phyloP scores from a whole-genome alignment of 2,113 vertebrate species.

The Rhadina sibilatrix region DNA sequence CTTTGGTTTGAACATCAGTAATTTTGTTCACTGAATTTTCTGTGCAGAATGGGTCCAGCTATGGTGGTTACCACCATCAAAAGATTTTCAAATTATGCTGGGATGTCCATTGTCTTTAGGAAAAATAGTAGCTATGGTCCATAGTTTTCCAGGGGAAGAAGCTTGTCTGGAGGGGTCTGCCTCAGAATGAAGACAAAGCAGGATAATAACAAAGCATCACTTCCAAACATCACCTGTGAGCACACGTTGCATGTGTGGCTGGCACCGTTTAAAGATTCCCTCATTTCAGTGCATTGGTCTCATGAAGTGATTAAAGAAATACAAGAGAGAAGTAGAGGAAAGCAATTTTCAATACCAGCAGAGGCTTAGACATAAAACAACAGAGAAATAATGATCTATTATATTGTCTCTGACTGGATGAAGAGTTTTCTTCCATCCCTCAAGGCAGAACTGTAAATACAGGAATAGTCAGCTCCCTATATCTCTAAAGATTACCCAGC shows the following conservation, averaged over 20 bases:
- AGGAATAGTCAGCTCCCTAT: neutral
- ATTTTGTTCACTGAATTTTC: neutral
- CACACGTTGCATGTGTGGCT: neutral
- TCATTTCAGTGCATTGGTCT: neutral
- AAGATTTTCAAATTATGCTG: neutral
- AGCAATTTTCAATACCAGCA: neutral
- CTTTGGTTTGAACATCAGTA: neutral
- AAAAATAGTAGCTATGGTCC: neutral
- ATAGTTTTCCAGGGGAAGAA: neutral
- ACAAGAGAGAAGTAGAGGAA: neutral
- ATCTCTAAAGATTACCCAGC: neutral
- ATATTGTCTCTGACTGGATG: neutral
- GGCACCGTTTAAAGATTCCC: neutral
- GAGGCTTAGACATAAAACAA: neutral
- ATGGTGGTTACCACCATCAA: neutral
- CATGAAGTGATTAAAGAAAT: neutral
- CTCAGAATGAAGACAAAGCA: neutral
- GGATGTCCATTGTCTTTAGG: neutral
- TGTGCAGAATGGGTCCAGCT: neutral
- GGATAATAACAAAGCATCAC: neutral
- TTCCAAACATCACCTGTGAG: neutral
- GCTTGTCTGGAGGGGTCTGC: neutral
- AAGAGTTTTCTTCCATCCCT: neutral
- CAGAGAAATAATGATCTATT: slow-evolving; percentile 9
- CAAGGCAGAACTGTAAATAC: neutral